Evolutionary conservation across 2,797 vertebrate genomes (phyloP).

Genomic region (Semaprochilodus insignis): DNA sequence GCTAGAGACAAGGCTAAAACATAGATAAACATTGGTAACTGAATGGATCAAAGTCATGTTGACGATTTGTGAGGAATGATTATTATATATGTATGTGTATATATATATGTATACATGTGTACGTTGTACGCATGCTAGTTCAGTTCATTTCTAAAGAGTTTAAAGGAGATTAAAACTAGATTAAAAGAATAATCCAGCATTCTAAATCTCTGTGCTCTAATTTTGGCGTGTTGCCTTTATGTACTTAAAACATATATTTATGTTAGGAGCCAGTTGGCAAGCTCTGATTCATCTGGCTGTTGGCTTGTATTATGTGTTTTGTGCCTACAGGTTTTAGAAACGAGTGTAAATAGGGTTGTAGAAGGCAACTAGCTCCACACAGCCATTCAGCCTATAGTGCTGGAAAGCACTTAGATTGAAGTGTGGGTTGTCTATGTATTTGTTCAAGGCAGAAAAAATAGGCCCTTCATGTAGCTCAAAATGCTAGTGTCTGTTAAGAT

Average conservation of each 20-base stretch:
- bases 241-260: no score
- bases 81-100: no score
- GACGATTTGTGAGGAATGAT: no score
- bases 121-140: no score
- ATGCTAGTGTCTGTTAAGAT: neutral
- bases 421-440: neutral
- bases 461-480: conserved; percentile 19
- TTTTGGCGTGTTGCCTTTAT: no score
- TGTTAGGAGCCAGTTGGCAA: neutral
- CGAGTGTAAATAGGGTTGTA: neutral
- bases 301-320: neutral
- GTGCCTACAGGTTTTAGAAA: neutral
- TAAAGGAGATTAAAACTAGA: no score
- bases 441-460: neutral
- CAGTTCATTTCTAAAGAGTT: no score
- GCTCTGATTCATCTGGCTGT: neutral
- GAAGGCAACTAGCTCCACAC: neutral
- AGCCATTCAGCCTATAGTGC: neutral
- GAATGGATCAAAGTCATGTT: no score
- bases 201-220: no score
- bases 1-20: neutral
- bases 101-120: no score
- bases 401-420: neutral
- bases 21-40: no score
- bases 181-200: no score